Evolutionary conservation across 1,140 invertebrate species (phyloP).

Genomic region (Trypoxylus dichotomus): DNA sequence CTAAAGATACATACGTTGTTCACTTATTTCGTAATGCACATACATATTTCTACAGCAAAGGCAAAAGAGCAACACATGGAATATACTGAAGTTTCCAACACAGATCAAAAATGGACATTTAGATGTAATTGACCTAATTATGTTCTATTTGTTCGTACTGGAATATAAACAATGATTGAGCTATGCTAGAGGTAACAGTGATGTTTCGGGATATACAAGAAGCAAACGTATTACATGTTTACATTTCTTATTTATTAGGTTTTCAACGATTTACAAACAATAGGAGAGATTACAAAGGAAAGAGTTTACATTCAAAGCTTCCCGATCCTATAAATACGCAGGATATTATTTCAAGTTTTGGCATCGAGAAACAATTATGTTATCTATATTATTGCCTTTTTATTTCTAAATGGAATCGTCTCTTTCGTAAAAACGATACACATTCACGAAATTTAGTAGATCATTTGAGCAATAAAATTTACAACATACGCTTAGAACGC

Average conservation of each 20-base stretch:
- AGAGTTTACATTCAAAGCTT: conserved; percentile 5
- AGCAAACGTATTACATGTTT: not conserved
- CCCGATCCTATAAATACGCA: conserved; percentile 5
- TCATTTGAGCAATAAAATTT: conserved; percentile 21
- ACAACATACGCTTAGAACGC: not conserved
- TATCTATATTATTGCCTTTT: conserved; percentile 23
- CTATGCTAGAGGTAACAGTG: not conserved
- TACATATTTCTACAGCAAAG: not conserved
- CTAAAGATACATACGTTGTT: too few relatives aligned
- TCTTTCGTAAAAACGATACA: conserved; percentile 22
- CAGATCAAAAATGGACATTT: not conserved
- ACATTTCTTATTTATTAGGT: conserved; percentile 6
- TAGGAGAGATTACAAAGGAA: conserved; percentile 6
- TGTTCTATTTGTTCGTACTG: not conserved
- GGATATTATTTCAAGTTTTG: conserved; percentile 22
- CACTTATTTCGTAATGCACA: not conserved
- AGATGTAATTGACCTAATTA: not conserved
- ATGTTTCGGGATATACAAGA: not conserved
- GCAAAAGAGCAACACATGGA: not conserved
- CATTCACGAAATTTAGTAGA: conserved; percentile 17
- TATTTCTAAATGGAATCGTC: not conserved
- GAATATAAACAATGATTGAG: not conserved
- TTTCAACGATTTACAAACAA: conserved; percentile 22
- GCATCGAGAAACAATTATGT: conserved; percentile 17
- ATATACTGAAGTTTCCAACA: not conserved